phyloP scores from a whole-genome alignment of 2,888 invertebrate species.

The Crioceris asparagi region DNA sequence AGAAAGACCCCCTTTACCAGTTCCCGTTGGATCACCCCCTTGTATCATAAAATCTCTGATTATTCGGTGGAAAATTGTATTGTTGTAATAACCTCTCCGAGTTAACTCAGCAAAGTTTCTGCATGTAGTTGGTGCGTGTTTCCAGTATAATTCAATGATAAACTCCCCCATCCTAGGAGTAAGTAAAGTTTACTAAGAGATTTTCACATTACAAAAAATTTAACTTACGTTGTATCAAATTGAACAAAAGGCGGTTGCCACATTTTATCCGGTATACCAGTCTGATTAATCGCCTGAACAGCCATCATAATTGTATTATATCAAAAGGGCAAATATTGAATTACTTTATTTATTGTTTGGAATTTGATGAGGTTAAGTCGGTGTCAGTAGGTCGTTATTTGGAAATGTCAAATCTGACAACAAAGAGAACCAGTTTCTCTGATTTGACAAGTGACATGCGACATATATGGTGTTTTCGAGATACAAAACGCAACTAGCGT shows the following conservation, averaged over 20 bases:
- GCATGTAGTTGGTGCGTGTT: slow-evolving; percentile 95
- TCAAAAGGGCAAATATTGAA: no score
- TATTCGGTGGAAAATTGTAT: slow-evolving; percentile 91
- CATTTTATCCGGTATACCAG: slow-evolving; percentile 75
- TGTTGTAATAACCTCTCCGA: slow-evolving; percentile 90
- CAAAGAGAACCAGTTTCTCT: no score
- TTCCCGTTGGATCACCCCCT: slow-evolving; percentile 92
- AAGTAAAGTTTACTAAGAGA: slow-evolving; percentile 7
- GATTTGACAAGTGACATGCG: no score
- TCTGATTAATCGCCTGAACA: slow-evolving; percentile 44
- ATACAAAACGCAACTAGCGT: no score
- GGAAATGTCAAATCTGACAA: no score
- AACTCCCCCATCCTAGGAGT: slow-evolving; percentile 82
- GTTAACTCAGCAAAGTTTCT: slow-evolving; percentile 93
- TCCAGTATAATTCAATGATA: slow-evolving; percentile 92
- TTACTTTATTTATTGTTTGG: no score
- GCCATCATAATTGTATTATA: no score
- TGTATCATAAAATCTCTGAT: slow-evolving; percentile 91
- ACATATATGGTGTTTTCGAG: no score
- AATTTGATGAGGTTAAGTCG: no score
- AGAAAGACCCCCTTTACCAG: slow-evolving; percentile 82
- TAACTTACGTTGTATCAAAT: slow-evolving; percentile 71
- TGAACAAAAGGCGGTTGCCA: slow-evolving; percentile 81
- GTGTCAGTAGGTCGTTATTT: no score
- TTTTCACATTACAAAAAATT: background rate